Conservation (phyloP, 2,113 vertebrate species). For the Xiphophorus couchianus region DNA sequence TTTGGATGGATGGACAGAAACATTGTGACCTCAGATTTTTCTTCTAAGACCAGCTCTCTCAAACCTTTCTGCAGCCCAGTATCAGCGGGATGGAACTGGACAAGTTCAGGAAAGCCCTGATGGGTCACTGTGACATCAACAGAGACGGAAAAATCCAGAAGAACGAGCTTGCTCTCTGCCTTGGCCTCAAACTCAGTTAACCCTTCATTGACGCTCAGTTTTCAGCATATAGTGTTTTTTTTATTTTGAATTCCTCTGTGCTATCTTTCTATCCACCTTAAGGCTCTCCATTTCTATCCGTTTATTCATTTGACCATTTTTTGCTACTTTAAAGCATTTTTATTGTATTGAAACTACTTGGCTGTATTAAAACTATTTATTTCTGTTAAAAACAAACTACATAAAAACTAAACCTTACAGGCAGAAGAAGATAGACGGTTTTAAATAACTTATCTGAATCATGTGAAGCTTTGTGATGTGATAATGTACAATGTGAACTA, state of each 20-base stretch:
- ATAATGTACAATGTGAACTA: fast-evolving
- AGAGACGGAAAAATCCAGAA: conserved; percentile 95
- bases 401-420: background rate
- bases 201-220: background rate
- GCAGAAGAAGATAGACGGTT: background rate
- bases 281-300: background rate
- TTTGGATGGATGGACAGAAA: background rate
- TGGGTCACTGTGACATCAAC: conserved; percentile 92
- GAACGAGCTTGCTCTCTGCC: conserved; percentile 92
- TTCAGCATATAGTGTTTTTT: too few species aligned
- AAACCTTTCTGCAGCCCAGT: conserved; percentile 81
- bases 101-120: conserved; percentile 87
- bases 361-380: background rate
- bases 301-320: background rate
- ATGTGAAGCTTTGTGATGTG: conserved; percentile 1
- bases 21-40: conserved; percentile 3
- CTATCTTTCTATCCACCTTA: background rate
- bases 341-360: background rate
- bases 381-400: too few species aligned
- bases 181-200: conserved; percentile 86
- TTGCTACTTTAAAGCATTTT: background rate
- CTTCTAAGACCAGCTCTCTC: background rate
- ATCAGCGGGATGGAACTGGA: conserved; percentile 89
- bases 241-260: background rate
- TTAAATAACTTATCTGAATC: background rate